Evolutionary conservation across 2,113 vertebrate genomes (phyloP).

Genomic region (Sciurus niger): DNA sequence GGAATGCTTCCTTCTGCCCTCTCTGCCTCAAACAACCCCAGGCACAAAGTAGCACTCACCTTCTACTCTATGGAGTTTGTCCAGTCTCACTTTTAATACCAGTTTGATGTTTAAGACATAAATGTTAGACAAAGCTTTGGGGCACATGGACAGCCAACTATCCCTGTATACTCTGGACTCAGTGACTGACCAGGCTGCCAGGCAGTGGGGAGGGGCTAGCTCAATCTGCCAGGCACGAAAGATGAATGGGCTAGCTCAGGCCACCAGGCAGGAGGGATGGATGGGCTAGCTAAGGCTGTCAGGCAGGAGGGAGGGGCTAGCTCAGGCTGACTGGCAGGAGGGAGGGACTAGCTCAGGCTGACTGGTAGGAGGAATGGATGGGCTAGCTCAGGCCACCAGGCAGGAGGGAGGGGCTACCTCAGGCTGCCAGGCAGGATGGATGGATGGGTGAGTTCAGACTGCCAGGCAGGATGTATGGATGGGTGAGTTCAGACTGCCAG

Average conservation of each 20-base stretch:
- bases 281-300: too few species aligned
- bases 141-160: background rate
- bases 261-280: too few species aligned
- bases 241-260: background rate
- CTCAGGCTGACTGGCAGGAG: too few species aligned
- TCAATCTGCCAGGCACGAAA: too few species aligned
- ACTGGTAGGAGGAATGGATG: too few species aligned
- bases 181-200: accelerated
- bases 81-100: background rate
- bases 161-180: background rate
- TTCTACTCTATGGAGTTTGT: background rate
- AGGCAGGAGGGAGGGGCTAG: too few species aligned
- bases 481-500: too few species aligned
- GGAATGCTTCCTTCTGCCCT: background rate
- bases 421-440: background rate
- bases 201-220: too few species aligned
- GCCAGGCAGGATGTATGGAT: too few species aligned
- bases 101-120: background rate
- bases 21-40: background rate
- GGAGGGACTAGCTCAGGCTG: background rate
- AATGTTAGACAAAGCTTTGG: background rate
- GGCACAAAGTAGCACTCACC: background rate
- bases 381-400: too few species aligned
- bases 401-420: too few species aligned
- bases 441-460: too few species aligned